Conservation (phyloP, 1,140 invertebrate species). For the Polypedilum vanderplanki region DNA sequence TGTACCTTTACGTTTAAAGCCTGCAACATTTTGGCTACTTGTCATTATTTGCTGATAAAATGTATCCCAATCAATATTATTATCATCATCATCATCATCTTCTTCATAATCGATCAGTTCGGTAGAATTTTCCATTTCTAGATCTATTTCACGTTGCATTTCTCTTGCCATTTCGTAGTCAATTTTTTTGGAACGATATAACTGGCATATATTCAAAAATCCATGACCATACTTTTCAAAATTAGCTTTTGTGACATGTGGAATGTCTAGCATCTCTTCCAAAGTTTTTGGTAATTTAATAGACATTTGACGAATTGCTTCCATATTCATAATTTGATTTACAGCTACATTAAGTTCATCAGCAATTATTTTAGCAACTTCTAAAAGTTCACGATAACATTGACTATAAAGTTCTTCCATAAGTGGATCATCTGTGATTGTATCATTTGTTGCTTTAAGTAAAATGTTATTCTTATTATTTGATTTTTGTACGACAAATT, state of each 20-base stretch:
- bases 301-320: conserved; percentile 72
- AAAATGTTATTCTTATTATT: background rate
- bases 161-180: background rate
- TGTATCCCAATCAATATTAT: no score
- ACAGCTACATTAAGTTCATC: conserved; percentile 49
- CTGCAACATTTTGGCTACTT: no score
- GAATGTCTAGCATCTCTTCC: conserved; percentile 73
- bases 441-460: background rate
- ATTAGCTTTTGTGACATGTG: conserved; percentile 81
- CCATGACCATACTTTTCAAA: conserved; percentile 76
- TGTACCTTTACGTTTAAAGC: no score
- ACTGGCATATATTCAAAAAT: conserved; percentile 66
- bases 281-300: conserved; percentile 62
- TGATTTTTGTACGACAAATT: conserved; percentile 33
- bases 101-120: no score
- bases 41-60: no score
- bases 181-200: conserved; percentile 53
- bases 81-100: no score
- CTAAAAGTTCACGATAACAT: conserved; percentile 55
- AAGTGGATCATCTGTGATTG: conserved; percentile 35
- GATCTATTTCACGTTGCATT: background rate
- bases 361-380: conserved; percentile 52
- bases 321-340: conserved; percentile 53
- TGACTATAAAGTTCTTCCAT: conserved; percentile 45
- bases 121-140: no score